Evolutionary conservation across 2,797 vertebrate genomes (phyloP), one percentile per base, ranked within the genome.

Genomic region (Lateolabrax maculatus): DNA sequence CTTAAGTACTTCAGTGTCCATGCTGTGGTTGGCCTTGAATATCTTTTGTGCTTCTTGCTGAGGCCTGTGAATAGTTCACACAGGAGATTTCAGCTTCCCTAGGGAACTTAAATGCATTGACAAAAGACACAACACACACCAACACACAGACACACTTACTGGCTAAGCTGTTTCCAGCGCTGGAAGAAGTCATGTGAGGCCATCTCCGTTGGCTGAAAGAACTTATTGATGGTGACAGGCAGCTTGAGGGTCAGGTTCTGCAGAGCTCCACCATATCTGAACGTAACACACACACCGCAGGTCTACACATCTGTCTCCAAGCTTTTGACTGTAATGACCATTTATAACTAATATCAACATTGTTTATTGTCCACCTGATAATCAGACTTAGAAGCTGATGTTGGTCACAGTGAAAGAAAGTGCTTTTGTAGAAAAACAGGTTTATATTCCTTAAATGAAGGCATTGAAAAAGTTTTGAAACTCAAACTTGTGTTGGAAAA

Each of bases 171-270:
- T 93, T 98, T 98, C 97, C 97, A 98, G 74, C 97, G 97, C 93
- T 97, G 96, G 92, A 98, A 98, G 85, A 98, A 98, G 87, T 98
- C 97, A 51, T 97, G 95, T 23, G 97, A 97, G 1, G 94, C 78
- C 97, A 98, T 98, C 91, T 98, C 97, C 4, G 97, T 98, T 0
- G 96, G 96, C 93, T 98, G 97, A 93, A 98, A 98, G 93, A 98
- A 98, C 93, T 98, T 98, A 93, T 98, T 98, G 91, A 98, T 95
- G 80, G 97, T 98, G 84, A 98, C 96, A 0, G 97, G 97, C 83
- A 98, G 94, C 86, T 97, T 97, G 60, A 98, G 95, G 5, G 96
- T 96, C 81, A 98, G 90, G 85, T 97, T 96, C 92, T 98, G 97
- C 71, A 97, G 90, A 27, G 96, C 93, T 5, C 97, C 97, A 29